These are phyloP conservation scores for Stercorarius parasiticus DNA, from an alignment of 2,113 vertebrate genomes.

Conservation along the genomic window DNA sequence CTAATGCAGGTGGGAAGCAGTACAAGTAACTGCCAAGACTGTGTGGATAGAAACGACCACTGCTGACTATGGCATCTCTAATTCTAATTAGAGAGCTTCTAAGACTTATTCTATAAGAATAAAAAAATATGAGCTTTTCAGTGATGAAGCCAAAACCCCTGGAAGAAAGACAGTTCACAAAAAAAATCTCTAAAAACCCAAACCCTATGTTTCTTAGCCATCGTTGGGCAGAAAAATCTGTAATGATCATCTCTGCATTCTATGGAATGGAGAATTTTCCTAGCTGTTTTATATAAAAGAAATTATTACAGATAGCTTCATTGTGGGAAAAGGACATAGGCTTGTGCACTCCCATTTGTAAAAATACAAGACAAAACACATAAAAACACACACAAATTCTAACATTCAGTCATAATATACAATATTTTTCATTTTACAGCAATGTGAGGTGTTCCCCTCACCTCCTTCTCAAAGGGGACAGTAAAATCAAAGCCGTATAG, in stretches of 20 bases:
- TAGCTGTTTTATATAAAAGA: neutral
- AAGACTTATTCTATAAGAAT: neutral
- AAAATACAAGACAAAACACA: neutral
- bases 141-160: neutral
- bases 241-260: neutral
- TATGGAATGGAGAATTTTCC: neutral
- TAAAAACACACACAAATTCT: neutral
- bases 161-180: neutral
- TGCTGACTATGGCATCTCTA: neutral
- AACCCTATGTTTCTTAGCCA: neutral
- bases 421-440: neutral
- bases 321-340: neutral
- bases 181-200: accelerated
- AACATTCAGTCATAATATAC: neutral
- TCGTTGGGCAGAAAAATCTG: neutral
- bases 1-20: neutral
- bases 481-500: neutral
- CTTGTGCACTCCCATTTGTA: neutral
- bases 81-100: neutral
- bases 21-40: neutral
- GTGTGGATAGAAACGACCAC: neutral
- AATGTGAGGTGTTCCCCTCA: neutral
- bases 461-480: neutral
- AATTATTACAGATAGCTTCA: neutral
- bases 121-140: neutral